These are phyloP conservation scores for Camponotus vicinus DNA, from an alignment of 1,140 invertebrate species.

Conservation along the genomic window DNA sequence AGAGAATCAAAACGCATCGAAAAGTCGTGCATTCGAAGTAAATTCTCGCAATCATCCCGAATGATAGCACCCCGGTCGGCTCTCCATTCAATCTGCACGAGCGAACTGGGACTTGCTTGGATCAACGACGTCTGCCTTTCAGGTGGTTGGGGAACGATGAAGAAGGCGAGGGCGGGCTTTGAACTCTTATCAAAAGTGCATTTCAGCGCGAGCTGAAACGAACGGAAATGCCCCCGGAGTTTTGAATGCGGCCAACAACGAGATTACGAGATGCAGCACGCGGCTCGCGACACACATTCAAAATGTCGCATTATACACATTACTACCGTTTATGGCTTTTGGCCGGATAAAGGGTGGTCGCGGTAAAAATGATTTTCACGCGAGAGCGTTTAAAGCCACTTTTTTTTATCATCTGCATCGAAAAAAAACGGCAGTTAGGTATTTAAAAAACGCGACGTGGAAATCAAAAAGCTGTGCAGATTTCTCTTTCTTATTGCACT, in stretches of 20 bases:
- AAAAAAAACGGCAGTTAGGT: not conserved
- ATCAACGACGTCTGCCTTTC: constrained; percentile 41
- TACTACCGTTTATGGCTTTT: not conserved
- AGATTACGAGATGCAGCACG: constrained; percentile 48
- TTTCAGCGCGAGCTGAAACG: constrained; percentile 33
- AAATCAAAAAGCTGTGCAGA: not conserved
- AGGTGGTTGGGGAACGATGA: not conserved
- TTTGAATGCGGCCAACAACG: constrained; percentile 49
- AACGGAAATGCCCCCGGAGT: constrained; percentile 16
- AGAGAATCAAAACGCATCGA: not conserved
- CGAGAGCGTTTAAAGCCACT: not conserved
- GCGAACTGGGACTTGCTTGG: constrained; percentile 39
- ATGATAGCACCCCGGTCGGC: constrained; percentile 19
- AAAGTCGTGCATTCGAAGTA: constrained; percentile 7
- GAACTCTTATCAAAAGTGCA: constrained; percentile 59
- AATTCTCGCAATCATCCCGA: constrained; percentile 24
- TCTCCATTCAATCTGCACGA: constrained; percentile 28
- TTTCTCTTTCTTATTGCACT: not conserved
- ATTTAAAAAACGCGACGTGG: not conserved
- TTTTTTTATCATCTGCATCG: not conserved
- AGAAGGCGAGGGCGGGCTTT: constrained; percentile 32
- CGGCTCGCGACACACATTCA: constrained; percentile 39
- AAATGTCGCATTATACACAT: constrained; percentile 25
- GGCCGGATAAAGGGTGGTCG: constrained; percentile 12
- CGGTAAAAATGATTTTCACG: not conserved